These are phyloP conservation scores for Anabas testudineus DNA, from an alignment of 2,797 vertebrate genomes.

Conservation along the genomic window DNA sequence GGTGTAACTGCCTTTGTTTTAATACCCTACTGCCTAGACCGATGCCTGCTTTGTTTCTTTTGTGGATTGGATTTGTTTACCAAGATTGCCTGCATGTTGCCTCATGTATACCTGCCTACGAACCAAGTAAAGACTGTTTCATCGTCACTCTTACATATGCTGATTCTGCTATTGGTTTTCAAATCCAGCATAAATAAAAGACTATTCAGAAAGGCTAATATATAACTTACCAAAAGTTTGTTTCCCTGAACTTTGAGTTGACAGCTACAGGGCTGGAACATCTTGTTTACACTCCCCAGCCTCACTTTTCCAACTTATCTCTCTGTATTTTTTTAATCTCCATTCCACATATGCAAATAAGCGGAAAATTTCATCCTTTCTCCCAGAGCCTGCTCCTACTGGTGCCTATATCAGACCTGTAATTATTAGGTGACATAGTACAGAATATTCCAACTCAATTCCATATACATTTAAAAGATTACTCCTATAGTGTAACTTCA, in stretches of 20 bases:
- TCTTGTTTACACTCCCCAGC: not conserved
- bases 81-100: too few relatives aligned
- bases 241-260: conserved; percentile 1
- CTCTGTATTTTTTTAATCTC: not conserved
- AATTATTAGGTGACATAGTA: too few relatives aligned
- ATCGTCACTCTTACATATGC: too few relatives aligned
- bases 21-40: too few relatives aligned
- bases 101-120: not conserved
- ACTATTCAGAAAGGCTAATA: not conserved
- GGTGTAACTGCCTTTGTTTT: too few relatives aligned
- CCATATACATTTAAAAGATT: too few relatives aligned
- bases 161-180: too few relatives aligned
- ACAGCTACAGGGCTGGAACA: conserved; percentile 5
- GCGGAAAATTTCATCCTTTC: not conserved
- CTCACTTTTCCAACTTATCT: conserved; percentile 7
- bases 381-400: not conserved
- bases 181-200: too few relatives aligned
- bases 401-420: too few relatives aligned
- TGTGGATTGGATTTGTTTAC: too few relatives aligned
- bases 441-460: too few relatives aligned
- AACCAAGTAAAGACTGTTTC: not conserved
- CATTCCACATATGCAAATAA: not conserved
- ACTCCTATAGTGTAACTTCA: not conserved
- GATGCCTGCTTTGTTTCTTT: conserved; percentile 1
- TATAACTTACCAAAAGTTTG: conserved; percentile 2